phyloP scores from a whole-genome alignment of 2,113 vertebrate species.

The Pelecanoides urinatrix region DNA sequence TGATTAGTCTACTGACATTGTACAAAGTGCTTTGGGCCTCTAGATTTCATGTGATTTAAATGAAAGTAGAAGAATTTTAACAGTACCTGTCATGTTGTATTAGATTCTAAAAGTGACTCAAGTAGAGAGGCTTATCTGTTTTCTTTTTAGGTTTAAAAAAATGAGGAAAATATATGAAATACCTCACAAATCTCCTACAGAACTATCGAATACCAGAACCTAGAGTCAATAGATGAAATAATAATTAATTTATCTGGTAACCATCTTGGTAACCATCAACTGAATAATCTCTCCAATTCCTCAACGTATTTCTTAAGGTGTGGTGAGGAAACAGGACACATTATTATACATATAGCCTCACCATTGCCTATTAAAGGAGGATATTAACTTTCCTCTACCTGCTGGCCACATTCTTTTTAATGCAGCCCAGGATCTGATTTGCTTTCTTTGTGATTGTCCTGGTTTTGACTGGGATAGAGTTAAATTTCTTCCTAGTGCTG shows the following conservation, averaged over 20 bases:
- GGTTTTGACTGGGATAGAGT: no score
- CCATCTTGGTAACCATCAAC: neutral
- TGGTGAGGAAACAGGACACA: neutral
- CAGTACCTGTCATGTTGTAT: neutral
- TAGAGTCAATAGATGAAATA: neutral
- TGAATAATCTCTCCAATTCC: neutral
- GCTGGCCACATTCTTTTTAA: neutral
- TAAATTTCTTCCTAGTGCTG: no score
- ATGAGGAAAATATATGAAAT: neutral
- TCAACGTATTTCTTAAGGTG: neutral
- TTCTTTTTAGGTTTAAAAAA: neutral
- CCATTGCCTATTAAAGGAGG: neutral
- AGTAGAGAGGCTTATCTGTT: neutral
- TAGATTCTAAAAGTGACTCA: neutral
- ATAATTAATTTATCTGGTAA: neutral
- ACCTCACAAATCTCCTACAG: neutral
- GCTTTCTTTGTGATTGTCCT: neutral
- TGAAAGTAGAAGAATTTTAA: neutral
- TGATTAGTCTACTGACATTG: neutral
- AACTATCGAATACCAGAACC: neutral
- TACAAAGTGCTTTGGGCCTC: neutral
- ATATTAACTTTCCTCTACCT: neutral
- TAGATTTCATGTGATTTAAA: conserved; percentile 9
- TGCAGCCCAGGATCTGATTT: neutral
- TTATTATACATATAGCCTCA: neutral